Base-by-base conservation (phyloP, 2,797 vertebrate genomes). In the Enteromius paludinosus region DNA sequence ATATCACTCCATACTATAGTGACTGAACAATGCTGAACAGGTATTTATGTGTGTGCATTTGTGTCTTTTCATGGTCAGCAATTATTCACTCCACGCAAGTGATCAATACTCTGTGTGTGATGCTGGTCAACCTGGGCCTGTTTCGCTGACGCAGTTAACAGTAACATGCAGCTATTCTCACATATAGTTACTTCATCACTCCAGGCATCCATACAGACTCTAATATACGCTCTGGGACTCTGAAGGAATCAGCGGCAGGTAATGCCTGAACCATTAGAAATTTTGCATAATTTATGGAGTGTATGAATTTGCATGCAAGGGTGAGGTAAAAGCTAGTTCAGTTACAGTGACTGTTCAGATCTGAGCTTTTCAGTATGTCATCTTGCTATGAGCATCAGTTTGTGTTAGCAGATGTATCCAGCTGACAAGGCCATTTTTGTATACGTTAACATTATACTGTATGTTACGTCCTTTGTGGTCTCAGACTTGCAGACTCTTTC, bases 131-230 rank as follows among this genome's bases (percentile, higher is more conserved):
- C 43, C n/a, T 20, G 45, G 45, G 18, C 2, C 65, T 77, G 73
- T 47, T 77, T 77, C n/a, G 81, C 81, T 83, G 65, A 77, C 49
- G 20, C 64, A 8, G 81, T 82, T 77, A 54, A 68, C 45, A 77
- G 81, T 69, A 82, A 61, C 73, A 76, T 83, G 28, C 73, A 70
- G 64, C 54, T 62, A 61, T 70, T 83, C 52, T 35, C 73, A 61
- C n/a, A 20, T 52, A 77, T 45, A 68, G 47, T 76, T 68, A 47
- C 73, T 59, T 41, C 61, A 75, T 82, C 61, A 74, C 33, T 65
- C 5, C 64, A 66, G 70, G 12, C 71, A 52, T 33, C 33, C 71
- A 75, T 38, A 28, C 35, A 62, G 28, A 77, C 72, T 70, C 4
- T 69, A 62, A 68, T 62, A 41, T 18, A 45, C 0, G 8, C 52